Conservation (phyloP, 2,888 invertebrate species). For the Drosophila paucipuncta region DNA sequence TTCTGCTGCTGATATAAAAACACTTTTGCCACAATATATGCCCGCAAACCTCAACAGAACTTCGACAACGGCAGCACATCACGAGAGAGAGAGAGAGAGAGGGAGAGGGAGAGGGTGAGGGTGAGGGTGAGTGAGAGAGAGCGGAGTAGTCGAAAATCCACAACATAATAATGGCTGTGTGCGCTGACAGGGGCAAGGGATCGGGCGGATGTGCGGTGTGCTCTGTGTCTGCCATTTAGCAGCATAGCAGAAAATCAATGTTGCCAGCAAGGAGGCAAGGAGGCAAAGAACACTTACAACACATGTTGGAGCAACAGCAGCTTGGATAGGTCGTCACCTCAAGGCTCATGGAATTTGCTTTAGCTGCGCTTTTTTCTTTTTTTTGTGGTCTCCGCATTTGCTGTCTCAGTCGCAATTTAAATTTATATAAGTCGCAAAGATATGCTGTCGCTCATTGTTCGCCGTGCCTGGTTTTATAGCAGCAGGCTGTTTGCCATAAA, state of each 20-base stretch:
- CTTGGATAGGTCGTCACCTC: conserved; percentile 59
- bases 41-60: conserved; percentile 79
- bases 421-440: conserved; percentile 73
- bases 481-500: conserved; percentile 58
- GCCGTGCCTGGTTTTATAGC: conserved; percentile 40
- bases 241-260: conserved; percentile 74
- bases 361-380: conserved; percentile 14
- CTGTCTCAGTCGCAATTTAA: conserved; percentile 58
- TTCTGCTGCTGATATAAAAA: conserved; percentile 50
- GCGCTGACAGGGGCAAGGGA: conserved; percentile 1
- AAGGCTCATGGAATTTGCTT: conserved; percentile 57
- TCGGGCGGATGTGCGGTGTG: conserved; percentile 5
- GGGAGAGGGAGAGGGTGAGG: too few relatives aligned
- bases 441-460: conserved; percentile 65
- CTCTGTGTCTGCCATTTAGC: conserved; percentile 68
- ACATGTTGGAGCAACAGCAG: conserved; percentile 54
- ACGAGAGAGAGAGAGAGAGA: not conserved
- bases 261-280: conserved; percentile 43
- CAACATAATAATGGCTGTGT: conserved; percentile 63
- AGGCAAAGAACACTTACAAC: conserved; percentile 42
- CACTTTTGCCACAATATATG: conserved; percentile 71
- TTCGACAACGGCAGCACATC: conserved; percentile 50
- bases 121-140: not conserved
- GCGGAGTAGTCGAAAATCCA: conserved; percentile 39
- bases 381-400: conserved; percentile 4